Base-by-base conservation (phyloP, 2,113 vertebrate genomes). In the Hemibagrus wyckioides region DNA sequence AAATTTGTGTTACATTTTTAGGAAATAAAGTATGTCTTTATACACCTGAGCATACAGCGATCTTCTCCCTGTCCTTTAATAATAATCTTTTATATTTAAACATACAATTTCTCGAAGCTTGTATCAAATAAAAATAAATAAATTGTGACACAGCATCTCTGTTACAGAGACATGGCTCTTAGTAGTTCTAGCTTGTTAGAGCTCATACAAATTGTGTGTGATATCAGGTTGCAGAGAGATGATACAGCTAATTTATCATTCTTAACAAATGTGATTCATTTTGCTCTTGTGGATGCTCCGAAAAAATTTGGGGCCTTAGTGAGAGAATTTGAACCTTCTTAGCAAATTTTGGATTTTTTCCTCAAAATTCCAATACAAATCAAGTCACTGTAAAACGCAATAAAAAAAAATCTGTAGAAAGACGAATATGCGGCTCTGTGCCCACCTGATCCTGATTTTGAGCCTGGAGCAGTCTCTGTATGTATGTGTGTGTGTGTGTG, bases 401-500 rank as follows among this genome's bases (percentile, higher is more conserved):
- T 65, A 8, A 15, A 65, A 65, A 65, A 17, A 23, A 73, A 41
- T 41, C 69, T 10, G 19, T 48, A 8, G 44, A 48, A 48, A 73
- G 36, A 71, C 4, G 69, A 3, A 21, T 23, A 39, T 23, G 69
- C 69, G 23, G 21, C 19, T 39, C 33, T 17, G 21, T 73, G 36
- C 17, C 9, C 36, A 73, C 36, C 69, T 41, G 69, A 73, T 73
- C 25, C 21, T 44, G 39, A 73, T 4, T 41, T 75, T 25, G 28
- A 75, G 23, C 36, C 39, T 25, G 36, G 41, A 41, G 36, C 36
- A 73, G 39, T 7, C 19, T 73, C 36, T 80, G 61, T 82, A 36
- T 82, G 39, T 36, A 0, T 41, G 67, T 73, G 82, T 69, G 82
- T 83, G 44, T 83, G 82, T 71, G 82, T 57, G 65, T 56, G 65